Conservation (phyloP, 2,888 invertebrate genomes). For the Alviniconcha strummeri region DNA sequence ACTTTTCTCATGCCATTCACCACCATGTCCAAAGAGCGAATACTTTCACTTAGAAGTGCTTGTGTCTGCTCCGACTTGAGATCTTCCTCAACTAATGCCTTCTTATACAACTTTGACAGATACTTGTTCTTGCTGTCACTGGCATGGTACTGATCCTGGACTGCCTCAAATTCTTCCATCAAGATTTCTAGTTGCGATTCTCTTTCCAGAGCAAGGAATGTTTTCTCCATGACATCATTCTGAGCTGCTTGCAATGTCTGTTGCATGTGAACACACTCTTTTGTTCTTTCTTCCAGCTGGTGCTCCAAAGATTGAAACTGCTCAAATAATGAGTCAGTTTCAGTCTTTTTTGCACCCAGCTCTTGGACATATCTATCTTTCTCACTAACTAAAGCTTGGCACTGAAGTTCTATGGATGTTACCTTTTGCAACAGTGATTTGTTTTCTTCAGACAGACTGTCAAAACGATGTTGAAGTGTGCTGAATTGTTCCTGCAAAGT, state of each 20-base stretch:
- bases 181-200: conserved; percentile 14
- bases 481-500: background rate
- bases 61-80: background rate
- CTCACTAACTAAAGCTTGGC: background rate
- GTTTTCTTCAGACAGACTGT: background rate
- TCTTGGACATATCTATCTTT: background rate
- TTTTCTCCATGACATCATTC: conserved; percentile 9
- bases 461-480: background rate
- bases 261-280: background rate
- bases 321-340: background rate
- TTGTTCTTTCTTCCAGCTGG: background rate
- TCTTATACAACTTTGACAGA: conserved; percentile 9
- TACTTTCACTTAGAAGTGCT: background rate
- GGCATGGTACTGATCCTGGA: conserved; percentile 15
- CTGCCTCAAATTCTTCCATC: conserved; percentile 22
- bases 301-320: background rate
- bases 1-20: background rate
- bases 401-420: background rate
- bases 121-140: conserved; percentile 9
- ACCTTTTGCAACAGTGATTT: background rate
- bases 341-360: background rate
- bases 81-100: background rate
- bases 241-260: conserved; percentile 5
- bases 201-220: conserved; percentile 12
- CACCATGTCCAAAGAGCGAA: background rate